Base-by-base conservation (phyloP, 2,113 vertebrate species). In the Sphaerodactylus townsendi region DNA sequence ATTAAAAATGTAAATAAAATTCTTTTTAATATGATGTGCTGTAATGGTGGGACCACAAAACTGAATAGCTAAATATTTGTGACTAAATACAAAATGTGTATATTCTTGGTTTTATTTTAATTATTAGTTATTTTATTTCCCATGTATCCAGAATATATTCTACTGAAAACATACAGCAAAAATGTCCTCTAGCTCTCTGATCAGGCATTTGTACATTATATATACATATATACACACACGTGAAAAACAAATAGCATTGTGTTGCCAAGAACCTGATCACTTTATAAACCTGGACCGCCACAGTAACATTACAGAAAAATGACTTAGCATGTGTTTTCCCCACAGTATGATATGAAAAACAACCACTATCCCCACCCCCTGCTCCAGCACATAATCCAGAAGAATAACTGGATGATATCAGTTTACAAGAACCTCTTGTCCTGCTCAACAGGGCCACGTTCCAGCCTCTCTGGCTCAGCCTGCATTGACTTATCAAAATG, bases 1-100 rank as follows among this genome's bases (percentile, higher is more conserved):
- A 73, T 75, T 85, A 53, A 50, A 75, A 83, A 79, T 77, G 44
- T 81, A 90, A 89, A 92, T 85, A 88, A 75, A 70, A 86, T 87
- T 81, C 64, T 59, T 59, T 85, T 81, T 65, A 72, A 82, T 77
- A 86, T 72, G 76, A 70, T 73, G 4, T 84, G 64, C 30, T 86
- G 50, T 82, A 0, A 0, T 39, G 2, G 30, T 82, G 46, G 77
- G 46, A 62, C 44, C 69, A 80, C 21, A 39, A 39, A 30, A 17
- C 79, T 80, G 76, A 87, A 83, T 23, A 79, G 87, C 0, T 48
- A 87, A 33, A 70, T 79, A 81, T 74, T 88, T 86, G 44, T 85
- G 75, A 87, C 83, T 85, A 0, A 0, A 28, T 64, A 13, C 77
- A 79, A 89, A 6, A 37, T 39, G 17, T 77, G 11, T 48, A 3